Evolutionary conservation across 2,797 vertebrate genomes (phyloP).

Genomic region (Lophius americanus): DNA sequence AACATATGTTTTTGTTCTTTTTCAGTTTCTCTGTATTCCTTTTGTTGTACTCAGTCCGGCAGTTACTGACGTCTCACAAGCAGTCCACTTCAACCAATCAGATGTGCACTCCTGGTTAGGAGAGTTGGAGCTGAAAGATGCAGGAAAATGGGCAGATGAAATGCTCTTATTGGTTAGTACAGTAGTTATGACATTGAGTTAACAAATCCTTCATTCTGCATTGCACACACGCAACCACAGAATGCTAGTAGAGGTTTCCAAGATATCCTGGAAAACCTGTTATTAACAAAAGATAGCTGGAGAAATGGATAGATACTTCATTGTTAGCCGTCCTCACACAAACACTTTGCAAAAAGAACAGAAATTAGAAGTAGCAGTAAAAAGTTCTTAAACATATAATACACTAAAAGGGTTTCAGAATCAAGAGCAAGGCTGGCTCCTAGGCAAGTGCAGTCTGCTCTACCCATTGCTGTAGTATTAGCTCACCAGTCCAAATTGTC

Average conservation of each 20-base stretch:
- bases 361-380: too few species aligned
- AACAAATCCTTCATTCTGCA: neutral
- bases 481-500: too few species aligned
- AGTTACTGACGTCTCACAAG: constrained; percentile 62
- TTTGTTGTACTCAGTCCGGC: constrained; percentile 79
- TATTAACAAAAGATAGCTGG: too few species aligned
- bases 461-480: too few species aligned
- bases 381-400: too few species aligned
- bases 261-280: neutral
- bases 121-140: constrained; percentile 67
- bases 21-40: constrained; percentile 81
- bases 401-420: too few species aligned
- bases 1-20: constrained; percentile 32
- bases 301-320: too few species aligned
- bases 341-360: too few species aligned
- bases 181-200: neutral
- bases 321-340: too few species aligned
- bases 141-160: constrained; percentile 77
- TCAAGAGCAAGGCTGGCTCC: too few species aligned
- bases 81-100: constrained; percentile 56
- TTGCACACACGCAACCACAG: neutral
- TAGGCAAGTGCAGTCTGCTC: too few species aligned
- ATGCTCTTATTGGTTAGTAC: constrained; percentile 58
- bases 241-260: neutral
- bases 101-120: constrained; percentile 75